Conservation (phyloP, 2,113 vertebrate species). For the Phaethornis superciliosus region DNA sequence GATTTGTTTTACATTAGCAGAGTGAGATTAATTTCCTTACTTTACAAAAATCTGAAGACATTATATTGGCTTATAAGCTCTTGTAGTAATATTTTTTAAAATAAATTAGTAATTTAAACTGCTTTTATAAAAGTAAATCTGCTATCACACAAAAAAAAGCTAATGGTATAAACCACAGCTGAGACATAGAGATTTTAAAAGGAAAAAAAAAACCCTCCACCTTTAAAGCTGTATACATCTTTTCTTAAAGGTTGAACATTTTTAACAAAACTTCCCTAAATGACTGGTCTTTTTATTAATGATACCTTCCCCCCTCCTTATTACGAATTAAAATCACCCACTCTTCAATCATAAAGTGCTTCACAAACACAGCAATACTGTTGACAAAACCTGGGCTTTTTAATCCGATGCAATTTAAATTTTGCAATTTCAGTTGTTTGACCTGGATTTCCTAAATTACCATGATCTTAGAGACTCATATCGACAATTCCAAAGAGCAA, state of each 20-base stretch:
- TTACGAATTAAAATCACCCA: neutral
- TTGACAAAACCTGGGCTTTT: neutral
- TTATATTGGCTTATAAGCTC: neutral
- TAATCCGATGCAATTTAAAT: neutral
- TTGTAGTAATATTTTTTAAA: neutral
- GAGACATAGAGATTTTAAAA: accelerated
- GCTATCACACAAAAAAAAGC: neutral
- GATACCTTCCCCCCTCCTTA: neutral
- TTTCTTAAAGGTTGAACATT: neutral
- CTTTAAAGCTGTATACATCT: neutral
- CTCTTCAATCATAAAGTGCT: neutral
- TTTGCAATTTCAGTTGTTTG: neutral
- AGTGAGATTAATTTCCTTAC: neutral
- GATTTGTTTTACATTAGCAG: neutral
- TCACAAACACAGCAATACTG: neutral
- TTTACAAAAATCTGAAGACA: neutral
- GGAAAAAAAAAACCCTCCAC: neutral
- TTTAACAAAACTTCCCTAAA: neutral
- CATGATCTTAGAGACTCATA: neutral
- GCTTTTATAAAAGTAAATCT: neutral
- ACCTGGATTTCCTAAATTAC: neutral
- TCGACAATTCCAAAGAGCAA: neutral
- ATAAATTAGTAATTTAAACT: neutral
- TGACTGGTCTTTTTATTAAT: neutral
- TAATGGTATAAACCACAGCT: neutral